Conservation (phyloP, 2,797 vertebrate genomes). For the Australoheros facetus region DNA sequence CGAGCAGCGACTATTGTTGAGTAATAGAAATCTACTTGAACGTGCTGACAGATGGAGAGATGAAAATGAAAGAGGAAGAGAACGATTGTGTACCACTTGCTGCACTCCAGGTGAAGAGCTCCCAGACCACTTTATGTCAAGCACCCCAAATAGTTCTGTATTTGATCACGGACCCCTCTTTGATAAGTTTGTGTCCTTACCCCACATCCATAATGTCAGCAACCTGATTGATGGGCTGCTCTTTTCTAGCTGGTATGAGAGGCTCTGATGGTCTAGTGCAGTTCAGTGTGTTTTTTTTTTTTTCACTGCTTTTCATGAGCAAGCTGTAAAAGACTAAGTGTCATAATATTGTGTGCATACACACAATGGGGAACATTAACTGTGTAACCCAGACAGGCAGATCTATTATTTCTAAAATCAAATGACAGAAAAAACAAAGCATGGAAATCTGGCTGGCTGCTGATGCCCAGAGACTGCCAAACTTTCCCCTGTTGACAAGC, state of each 20-base stretch:
- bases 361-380: neutral
- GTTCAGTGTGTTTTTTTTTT: slow-evolving; percentile 21
- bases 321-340: neutral
- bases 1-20: slow-evolving; percentile 15
- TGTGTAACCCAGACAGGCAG: neutral
- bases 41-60: slow-evolving; percentile 50
- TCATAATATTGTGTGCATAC: neutral
- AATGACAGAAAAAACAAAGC: slow-evolving; percentile 1
- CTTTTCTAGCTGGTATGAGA: slow-evolving; percentile 19
- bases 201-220: slow-evolving; percentile 32
- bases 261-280: slow-evolving; percentile 13
- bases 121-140: slow-evolving; percentile 53
- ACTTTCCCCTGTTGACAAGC: slow-evolving; percentile 23
- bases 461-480: neutral
- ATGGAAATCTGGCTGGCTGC: neutral
- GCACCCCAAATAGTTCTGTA: slow-evolving; percentile 38
- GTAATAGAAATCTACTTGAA: slow-evolving; percentile 60
- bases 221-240: slow-evolving; percentile 15
- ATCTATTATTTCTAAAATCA: neutral
- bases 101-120: slow-evolving; percentile 59
- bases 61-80: slow-evolving; percentile 50
- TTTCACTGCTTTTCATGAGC: neutral
- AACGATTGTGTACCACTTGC: slow-evolving; percentile 56
- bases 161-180: slow-evolving; percentile 44
- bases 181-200: slow-evolving; percentile 39